phyloP scores from a whole-genome alignment of 2,113 vertebrate species.

The Gobio gobio region DNA sequence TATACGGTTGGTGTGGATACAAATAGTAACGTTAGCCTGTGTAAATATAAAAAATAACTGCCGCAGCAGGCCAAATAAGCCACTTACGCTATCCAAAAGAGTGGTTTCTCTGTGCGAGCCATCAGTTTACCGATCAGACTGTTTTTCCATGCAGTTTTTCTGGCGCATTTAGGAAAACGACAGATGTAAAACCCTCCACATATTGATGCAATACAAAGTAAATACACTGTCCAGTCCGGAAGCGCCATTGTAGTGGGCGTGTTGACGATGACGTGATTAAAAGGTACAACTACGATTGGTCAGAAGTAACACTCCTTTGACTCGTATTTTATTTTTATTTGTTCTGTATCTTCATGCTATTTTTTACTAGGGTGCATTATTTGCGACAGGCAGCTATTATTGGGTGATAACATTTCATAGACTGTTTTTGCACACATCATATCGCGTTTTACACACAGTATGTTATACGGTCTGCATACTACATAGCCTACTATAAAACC shows the following conservation, averaged over 20 bases:
- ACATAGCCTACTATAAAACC: too few relatives aligned
- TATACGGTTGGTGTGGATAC: neutral
- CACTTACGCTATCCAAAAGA: conserved; percentile 84
- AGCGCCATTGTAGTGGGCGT: conserved; percentile 71
- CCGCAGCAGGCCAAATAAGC: neutral
- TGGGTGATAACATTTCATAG: neutral
- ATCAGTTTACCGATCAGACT: conserved; percentile 63
- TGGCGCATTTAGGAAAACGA: conserved; percentile 58
- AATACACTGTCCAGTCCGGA: conserved; percentile 67
- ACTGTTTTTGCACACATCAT: neutral
- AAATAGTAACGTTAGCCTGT: neutral
- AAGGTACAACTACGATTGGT: neutral
- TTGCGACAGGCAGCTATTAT: neutral
- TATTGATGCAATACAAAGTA: conserved; percentile 64
- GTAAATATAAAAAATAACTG: neutral
- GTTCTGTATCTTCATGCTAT: neutral
- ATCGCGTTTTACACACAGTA: too few relatives aligned
- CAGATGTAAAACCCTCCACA: conserved; percentile 67
- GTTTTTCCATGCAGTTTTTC: conserved; percentile 57
- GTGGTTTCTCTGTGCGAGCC: conserved; percentile 80
- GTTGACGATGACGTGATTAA: conserved; percentile 51
- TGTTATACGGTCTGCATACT: too few relatives aligned
- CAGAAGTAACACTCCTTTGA: neutral
- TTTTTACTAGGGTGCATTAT: neutral
- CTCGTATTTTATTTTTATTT: neutral